Percentiles rank a stretch among this genome's conserved stretches.
Evolutionary conservation across 2,888 invertebrate species (phyloP).

Genomic region (Eupithecia tripunctaria): DNA sequence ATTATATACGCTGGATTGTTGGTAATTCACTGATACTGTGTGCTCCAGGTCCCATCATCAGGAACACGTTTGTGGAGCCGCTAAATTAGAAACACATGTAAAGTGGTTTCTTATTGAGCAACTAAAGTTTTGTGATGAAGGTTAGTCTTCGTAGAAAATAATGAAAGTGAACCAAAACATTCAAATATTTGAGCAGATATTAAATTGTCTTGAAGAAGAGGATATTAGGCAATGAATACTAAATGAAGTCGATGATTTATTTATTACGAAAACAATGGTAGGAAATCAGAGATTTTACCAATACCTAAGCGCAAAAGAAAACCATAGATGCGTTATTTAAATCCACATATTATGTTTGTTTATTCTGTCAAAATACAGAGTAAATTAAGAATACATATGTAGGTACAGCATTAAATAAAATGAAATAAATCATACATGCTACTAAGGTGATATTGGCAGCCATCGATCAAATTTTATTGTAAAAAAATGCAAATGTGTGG

Average conservation of each 20-base stretch:
- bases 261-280: neutral
- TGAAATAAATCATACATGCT: neutral
- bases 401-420: neutral
- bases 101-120: neutral
- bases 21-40: no score
- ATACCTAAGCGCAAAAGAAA: neutral
- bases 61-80: no score
- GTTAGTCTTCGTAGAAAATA: neutral
- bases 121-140: neutral
- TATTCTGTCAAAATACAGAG: neutral
- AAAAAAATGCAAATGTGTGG: no score
- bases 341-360: neutral
- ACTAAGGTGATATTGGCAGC: neutral
- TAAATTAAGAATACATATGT: no score
- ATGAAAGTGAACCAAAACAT: neutral
- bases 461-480: neutral
- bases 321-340: neutral
- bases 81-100: neutral
- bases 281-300: neutral
- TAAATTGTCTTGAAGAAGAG: neutral
- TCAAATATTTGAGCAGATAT: neutral
- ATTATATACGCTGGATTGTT: no score
- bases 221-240: constrained; percentile 4
- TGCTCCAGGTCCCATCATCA: no score
- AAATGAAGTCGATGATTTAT: constrained; percentile 11